Base-by-base conservation (phyloP, 2,888 invertebrate species). In the Amphipoea lucens region DNA sequence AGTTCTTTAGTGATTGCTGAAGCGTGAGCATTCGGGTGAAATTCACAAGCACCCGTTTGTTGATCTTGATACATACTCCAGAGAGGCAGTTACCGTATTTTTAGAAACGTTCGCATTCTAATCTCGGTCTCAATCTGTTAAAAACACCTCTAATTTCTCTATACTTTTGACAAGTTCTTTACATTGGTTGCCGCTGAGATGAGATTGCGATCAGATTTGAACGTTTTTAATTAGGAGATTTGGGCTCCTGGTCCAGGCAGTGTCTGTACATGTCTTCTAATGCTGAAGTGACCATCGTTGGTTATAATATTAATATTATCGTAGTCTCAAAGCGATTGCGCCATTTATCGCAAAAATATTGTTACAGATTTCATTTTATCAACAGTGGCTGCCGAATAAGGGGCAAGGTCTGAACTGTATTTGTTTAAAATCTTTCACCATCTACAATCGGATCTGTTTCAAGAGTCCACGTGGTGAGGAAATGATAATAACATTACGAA, bases 321-420 rank as follows among this genome's bases (percentile, higher is more conserved):
- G 11, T 65, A 54, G 23, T 48, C n/a, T 51, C 20, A 12, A 54
- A 45, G 29, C 36, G 20, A 23, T 48, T 36, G 45, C 17, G 29
- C 12, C 2, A n/a, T 74, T 54, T 75, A 63, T 75, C 23, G n/a
- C 17, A n/a, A 73, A 68, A 45, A 74, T 74, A 81, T 63, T 48
- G 57, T 9, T 48, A 17, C 23, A 48, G 45, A 40, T 63, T 80
- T 68, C 0, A 80, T 29, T 48, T 75, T 69, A 63, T 69, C 63
- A 81, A 23, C 12, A 54, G 14, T 17, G 14, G 14, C 45, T 20
- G 7, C 14, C 23, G 7, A 60, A 74, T 65, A 48, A n/a, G 20
- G n/a, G 23, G 29, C 20, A 54, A 79, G 42, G 4, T 54, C 20
- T 67, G 23, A 23, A 40, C 45, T n/a, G n/a, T 40, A 62, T 51